Evolutionary conservation across 2,797 vertebrate genomes (phyloP).

Genomic region (Arnoldichthys spilopterus): DNA sequence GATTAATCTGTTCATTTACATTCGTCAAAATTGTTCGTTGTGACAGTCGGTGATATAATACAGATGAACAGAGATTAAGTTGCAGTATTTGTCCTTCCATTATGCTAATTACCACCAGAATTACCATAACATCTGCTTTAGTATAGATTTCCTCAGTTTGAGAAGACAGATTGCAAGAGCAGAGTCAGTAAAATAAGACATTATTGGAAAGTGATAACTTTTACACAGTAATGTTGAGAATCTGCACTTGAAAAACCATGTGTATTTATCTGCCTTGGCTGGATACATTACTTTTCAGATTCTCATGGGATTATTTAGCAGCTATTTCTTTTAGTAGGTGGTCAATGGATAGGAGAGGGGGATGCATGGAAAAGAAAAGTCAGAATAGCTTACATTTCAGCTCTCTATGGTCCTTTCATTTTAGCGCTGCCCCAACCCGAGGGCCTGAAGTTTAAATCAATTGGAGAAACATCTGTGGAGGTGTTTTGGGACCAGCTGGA

Average conservation of each 20-base stretch:
- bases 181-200: neutral
- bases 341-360: neutral
- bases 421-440: constrained; percentile 90
- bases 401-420: neutral
- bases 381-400: constrained; percentile 1
- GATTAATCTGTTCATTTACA: no score
- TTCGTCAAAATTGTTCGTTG: no score
- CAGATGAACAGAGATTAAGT: neutral
- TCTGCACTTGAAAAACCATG: neutral
- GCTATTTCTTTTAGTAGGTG: neutral
- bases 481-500: constrained; percentile 93
- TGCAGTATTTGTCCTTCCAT: neutral
- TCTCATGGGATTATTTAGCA: neutral
- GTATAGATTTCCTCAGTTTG: neutral
- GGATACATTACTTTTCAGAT: neutral
- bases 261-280: neutral
- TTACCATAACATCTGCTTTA: neutral
- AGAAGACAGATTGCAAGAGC: neutral
- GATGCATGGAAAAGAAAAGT: neutral
- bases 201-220: neutral
- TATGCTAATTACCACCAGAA: neutral
- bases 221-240: neutral
- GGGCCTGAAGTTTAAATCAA: constrained; percentile 90
- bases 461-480: constrained; percentile 90
- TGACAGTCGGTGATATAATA: no score